phyloP scores from a whole-genome alignment of 2,797 vertebrate species.

The Synanceia verrucosa region DNA sequence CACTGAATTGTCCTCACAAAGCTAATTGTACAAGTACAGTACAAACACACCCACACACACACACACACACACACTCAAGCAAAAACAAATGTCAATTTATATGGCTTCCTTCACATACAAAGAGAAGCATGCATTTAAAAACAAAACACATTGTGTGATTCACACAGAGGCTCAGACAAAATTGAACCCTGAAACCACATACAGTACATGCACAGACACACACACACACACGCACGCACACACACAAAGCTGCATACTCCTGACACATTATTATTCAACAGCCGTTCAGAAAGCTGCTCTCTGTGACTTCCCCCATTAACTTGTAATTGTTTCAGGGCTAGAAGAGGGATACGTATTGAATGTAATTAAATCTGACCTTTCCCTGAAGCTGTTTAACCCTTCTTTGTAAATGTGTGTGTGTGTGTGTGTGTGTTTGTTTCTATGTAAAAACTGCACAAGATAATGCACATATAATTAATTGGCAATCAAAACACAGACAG shows the following conservation, averaged over 20 bases:
- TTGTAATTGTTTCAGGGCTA: conserved; percentile 69
- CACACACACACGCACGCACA: background rate
- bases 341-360: conserved; percentile 55
- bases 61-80: background rate
- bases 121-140: background rate
- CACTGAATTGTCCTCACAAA: background rate
- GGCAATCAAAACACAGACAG: conserved; percentile 38
- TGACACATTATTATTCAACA: conserved; percentile 48
- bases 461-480: conserved; percentile 65
- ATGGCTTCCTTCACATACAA: background rate
- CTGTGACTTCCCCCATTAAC: conserved; percentile 67
- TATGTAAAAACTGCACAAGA: conserved; percentile 56
- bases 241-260: background rate
- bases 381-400: conserved; percentile 59
- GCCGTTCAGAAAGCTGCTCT: conserved; percentile 48
- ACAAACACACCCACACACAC: background rate
- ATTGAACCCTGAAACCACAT: background rate
- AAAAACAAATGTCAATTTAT: background rate
- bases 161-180: background rate
- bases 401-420: conserved; percentile 22
- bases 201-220: background rate
- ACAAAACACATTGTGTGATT: background rate
- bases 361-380: conserved; percentile 79
- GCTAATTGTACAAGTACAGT: background rate
- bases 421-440: conserved; percentile 22